Evolutionary conservation across 1,140 invertebrate genomes (phyloP), one percentile per base, ranked within the genome.

Genomic region (Drosophila fuyamai): DNA sequence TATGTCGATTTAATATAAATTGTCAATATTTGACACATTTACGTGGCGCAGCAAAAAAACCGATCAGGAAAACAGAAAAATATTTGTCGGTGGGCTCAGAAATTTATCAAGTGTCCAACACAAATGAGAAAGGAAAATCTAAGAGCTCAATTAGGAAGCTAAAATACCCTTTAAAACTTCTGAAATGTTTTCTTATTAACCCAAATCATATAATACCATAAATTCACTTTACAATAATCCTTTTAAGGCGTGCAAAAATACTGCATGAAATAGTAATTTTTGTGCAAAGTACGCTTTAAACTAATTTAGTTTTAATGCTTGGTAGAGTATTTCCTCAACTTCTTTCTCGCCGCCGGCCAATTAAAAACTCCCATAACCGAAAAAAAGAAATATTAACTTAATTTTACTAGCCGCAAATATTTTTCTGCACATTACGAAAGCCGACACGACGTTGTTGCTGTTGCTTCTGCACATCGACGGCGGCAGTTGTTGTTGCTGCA

Each of bases 21-120:
- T 88, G 83, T 88, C 83, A 88, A 88, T 88, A 88, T 88, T 77
- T 88, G 83, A 88, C 83, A 88, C 79, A 88, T 88, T 77, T 88
- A 77, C 83, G 72, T 83, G 83, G 66, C 67, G 41, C 41, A 72
- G 74, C 41, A 66, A 79, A 62, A 76, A 61, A 78, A 79, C 32
- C 46, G 35, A 44, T 50, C 41, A 76, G 55, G 41, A 75, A 57
- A 72, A 71, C 43, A 81, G 43, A 58, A 54, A 62, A 65, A 73
- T 51, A 77, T 75, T 65, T 47, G 47, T 62, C 41, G 71, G 53
- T 61, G 18, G 60, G 57, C 60, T 65, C 54, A 29, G 53, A 70
- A 79, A 68, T 70, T 83, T 79, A 82, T 70, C 74, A 74, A 74
- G 68, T 65, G 55, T 13, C 70, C 46, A 43, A 43, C 36, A 53